A percentile compares a stretch with the other conserved stretches of the same genome.
Conservation (phyloP, 1,140 invertebrate species). For the Aphelenchoides fujianensis region DNA sequence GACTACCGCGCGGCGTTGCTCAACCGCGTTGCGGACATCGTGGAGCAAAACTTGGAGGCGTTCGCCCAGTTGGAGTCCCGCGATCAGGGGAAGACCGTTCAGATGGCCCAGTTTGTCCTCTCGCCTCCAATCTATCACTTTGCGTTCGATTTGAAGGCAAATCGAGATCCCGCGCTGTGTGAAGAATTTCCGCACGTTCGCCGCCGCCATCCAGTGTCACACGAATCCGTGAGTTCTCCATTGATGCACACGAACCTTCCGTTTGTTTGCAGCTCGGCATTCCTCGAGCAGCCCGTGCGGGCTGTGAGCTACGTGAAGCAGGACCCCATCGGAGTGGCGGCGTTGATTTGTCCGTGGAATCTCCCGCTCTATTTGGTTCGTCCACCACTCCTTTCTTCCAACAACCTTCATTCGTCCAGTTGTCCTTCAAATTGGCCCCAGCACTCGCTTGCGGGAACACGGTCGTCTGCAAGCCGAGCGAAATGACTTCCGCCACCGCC, state of each 20-base stretch:
- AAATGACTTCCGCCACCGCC: constrained; percentile 69
- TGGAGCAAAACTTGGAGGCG: constrained; percentile 66
- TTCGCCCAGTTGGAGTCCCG: constrained; percentile 67
- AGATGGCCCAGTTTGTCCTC: constrained; percentile 52
- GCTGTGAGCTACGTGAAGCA: constrained; percentile 67
- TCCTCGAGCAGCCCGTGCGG: constrained; percentile 61
- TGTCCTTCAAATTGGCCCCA: constrained; percentile 67
- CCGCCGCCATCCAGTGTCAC: constrained; percentile 64
- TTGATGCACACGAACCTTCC: neutral
- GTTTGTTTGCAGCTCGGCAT: constrained; percentile 53
- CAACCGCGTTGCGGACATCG: constrained; percentile 66
- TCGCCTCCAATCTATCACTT: constrained; percentile 38
- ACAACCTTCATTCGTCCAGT: constrained; percentile 37
- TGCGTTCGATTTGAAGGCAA: constrained; percentile 1
- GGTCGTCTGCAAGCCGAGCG: constrained; percentile 69
- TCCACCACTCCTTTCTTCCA: constrained; percentile 63
- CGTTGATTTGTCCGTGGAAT: constrained; percentile 69
- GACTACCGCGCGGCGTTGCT: constrained; percentile 61
- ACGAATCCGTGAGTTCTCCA: constrained; percentile 62
- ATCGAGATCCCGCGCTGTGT: constrained; percentile 68
- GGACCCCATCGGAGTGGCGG: constrained; percentile 68
- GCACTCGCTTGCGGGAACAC: constrained; percentile 69
- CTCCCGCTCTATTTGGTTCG: constrained; percentile 69
- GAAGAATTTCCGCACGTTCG: constrained; percentile 68
- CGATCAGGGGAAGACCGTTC: constrained; percentile 69